These are phyloP conservation scores for Sylvia borin DNA, from an alignment of 2,797 vertebrate species.

Conservation along the genomic window DNA sequence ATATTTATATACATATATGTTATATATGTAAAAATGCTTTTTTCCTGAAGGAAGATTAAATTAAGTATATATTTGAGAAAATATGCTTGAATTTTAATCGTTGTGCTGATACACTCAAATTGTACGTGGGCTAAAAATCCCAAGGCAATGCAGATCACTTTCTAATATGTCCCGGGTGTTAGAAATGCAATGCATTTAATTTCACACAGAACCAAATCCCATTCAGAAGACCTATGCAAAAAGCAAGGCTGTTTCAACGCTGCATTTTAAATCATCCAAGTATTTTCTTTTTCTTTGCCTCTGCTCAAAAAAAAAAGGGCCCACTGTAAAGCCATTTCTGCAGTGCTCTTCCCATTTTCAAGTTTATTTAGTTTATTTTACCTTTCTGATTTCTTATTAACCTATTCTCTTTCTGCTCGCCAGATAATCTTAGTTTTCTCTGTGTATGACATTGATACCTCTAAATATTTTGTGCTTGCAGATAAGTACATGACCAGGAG, in stretches of 20 bases:
- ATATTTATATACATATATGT: background rate
- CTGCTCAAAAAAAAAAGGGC: background rate
- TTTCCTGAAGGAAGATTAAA: background rate
- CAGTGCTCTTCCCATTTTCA: background rate
- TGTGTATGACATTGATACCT: background rate
- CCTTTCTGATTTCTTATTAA: conserved; percentile 4
- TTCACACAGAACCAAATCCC: conserved; percentile 60
- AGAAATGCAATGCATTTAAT: conserved; percentile 56
- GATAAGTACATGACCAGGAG: background rate
- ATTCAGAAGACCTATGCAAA: conserved; percentile 43
- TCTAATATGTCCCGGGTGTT: conserved; percentile 36
- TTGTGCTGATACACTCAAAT: conserved; percentile 50
- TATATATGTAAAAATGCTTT: background rate
- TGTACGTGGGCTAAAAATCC: conserved; percentile 8
- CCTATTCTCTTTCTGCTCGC: background rate
- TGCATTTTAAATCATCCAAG: conserved; percentile 38
- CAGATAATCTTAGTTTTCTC: background rate
- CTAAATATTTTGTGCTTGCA: background rate
- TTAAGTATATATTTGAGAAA: background rate
- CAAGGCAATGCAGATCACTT: conserved; percentile 49
- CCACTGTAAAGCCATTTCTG: conserved; percentile 10
- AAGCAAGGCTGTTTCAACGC: background rate
- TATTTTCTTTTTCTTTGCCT: conserved; percentile 32
- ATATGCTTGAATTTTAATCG: conserved; percentile 42
- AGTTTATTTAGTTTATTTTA: background rate